Evolutionary conservation across 92 coral and sea anemone genomes (phyloP).

Genomic region (Siderastrea siderea): DNA sequence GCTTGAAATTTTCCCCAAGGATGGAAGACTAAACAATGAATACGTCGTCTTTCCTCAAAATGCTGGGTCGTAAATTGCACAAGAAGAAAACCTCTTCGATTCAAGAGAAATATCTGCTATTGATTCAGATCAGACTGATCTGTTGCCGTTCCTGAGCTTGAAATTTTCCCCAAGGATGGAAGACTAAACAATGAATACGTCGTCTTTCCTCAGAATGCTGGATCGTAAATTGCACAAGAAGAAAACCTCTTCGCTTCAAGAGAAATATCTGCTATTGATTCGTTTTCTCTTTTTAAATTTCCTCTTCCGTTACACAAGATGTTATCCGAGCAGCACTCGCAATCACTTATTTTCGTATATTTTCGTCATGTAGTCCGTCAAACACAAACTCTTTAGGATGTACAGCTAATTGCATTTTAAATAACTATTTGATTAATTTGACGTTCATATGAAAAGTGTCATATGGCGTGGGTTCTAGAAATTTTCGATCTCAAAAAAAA

Average conservation of each 20-base stretch:
- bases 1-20: not conserved
- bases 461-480: constrained; percentile 5
- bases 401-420: constrained; percentile 46
- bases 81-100: not conserved
- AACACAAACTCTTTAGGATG: constrained; percentile 26
- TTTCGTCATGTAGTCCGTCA: not conserved
- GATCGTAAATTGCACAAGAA: not conserved
- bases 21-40: too few relatives aligned
- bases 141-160: not conserved
- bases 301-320: not conserved
- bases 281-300: not conserved
- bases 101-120: not conserved
- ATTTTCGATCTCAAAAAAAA: not conserved
- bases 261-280: not conserved
- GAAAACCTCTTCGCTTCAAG: not conserved
- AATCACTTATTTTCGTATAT: not conserved
- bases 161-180: not conserved
- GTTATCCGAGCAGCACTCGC: not conserved
- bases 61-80: not conserved
- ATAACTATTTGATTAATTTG: constrained; percentile 41
- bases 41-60: not conserved
- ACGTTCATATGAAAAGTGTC: constrained; percentile 30
- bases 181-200: too few relatives aligned
- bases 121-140: too few relatives aligned
- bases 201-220: not conserved